phyloP scores from a whole-genome alignment of 2,797 vertebrate species.

The Oreochromis grahami region DNA sequence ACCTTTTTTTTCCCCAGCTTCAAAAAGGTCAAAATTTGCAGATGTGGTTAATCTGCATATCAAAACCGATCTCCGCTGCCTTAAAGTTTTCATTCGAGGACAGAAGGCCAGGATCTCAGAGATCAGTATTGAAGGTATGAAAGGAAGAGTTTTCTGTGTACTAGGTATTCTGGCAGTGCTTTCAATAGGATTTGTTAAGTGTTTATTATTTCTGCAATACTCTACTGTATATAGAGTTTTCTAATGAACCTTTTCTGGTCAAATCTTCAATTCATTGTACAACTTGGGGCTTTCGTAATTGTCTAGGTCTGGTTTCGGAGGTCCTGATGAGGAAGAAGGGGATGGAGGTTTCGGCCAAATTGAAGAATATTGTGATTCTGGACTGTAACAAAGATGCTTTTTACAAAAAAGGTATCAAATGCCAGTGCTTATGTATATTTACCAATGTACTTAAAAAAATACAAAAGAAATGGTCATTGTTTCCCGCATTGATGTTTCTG shows the following conservation, averaged over 20 bases:
- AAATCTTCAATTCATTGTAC: neutral
- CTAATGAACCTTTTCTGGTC: neutral
- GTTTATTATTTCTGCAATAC: neutral
- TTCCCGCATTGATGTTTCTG: neutral
- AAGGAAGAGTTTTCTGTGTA: neutral
- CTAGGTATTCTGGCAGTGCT: neutral
- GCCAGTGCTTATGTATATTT: neutral
- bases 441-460: neutral
- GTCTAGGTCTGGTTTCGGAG: slow-evolving; percentile 87
- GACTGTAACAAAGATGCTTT: slow-evolving; percentile 87
- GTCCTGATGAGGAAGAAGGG: slow-evolving; percentile 85
- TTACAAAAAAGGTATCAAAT: slow-evolving; percentile 88
- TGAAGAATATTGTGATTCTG: slow-evolving; percentile 91
- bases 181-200: neutral
- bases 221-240: neutral
- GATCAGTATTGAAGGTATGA: slow-evolving; percentile 90
- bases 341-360: slow-evolving; percentile 86
- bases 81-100: slow-evolving; percentile 91
- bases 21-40: slow-evolving; percentile 82
- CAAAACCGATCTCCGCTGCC: slow-evolving; percentile 86
- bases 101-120: slow-evolving; percentile 88
- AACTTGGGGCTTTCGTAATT: neutral
- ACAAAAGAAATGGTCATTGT: neutral
- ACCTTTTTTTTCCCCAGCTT: slow-evolving; percentile 62
- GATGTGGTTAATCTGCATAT: slow-evolving; percentile 88